Conservation (phyloP, 2,113 vertebrate genomes). For the Ariopsis seemanni region DNA sequence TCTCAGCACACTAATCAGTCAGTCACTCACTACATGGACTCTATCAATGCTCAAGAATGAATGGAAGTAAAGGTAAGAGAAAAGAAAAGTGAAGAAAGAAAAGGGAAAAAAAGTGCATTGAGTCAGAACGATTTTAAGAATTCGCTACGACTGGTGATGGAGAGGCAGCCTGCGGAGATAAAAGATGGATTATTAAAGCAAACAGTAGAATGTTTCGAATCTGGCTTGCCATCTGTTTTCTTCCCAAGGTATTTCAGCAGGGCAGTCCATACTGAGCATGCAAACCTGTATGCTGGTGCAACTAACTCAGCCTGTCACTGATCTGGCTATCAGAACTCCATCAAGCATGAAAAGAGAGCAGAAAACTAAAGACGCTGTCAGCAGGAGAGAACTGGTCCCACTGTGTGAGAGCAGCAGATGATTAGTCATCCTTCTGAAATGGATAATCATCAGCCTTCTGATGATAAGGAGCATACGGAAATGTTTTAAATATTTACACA, state of each 20-base stretch:
- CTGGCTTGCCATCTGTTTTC: constrained; percentile 66
- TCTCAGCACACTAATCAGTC: constrained; percentile 4
- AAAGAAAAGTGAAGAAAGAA: constrained; percentile 1
- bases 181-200: constrained; percentile 65
- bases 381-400: constrained; percentile 41
- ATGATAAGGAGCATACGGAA: constrained; percentile 68
- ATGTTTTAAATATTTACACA: constrained; percentile 74
- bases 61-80: background rate
- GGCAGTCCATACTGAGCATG: constrained; percentile 59
- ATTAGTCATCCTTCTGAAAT: constrained; percentile 71
- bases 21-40: constrained; percentile 19
- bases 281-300: constrained; percentile 55
- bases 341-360: constrained; percentile 49
- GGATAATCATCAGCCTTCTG: constrained; percentile 46
- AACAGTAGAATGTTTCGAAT: constrained; percentile 56
- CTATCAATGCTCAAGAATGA: constrained; percentile 12
- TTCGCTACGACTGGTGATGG: constrained; percentile 47
- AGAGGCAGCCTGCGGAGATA: constrained; percentile 54
- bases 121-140: constrained; percentile 26
- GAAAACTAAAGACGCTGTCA: constrained; percentile 45
- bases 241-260: constrained; percentile 56
- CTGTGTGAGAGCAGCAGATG: constrained; percentile 54
- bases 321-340: constrained; percentile 58
- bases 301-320: constrained; percentile 59
- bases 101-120: constrained; percentile 4